Evolutionary conservation across 2,888 invertebrate species (phyloP).

Genomic region (Eristalis arbustorum): DNA sequence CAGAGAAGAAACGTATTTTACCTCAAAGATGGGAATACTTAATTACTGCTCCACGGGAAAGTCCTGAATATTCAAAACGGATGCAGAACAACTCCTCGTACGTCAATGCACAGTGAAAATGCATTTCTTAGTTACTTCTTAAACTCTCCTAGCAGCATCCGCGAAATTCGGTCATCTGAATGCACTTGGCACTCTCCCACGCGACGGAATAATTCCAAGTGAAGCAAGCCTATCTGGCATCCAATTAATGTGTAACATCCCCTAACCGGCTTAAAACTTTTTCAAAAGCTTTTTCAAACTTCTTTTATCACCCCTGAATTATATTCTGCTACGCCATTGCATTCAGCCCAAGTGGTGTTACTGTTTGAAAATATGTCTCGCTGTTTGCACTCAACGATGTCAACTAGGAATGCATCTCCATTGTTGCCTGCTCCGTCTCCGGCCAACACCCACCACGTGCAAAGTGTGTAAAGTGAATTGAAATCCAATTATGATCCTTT

Average conservation of each 20-base stretch:
- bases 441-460: background rate
- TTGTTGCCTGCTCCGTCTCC: background rate
- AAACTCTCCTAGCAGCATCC: no score
- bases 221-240: background rate
- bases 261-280: slow-evolving; percentile 1
- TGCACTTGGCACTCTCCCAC: background rate
- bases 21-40: no score
- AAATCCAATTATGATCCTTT: slow-evolving; percentile 61
- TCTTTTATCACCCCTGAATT: background rate
- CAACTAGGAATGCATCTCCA: slow-evolving; percentile 12
- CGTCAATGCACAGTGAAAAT: no score
- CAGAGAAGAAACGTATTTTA: no score
- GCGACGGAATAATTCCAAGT: background rate
- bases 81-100: no score
- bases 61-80: no score
- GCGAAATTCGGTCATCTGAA: no score
- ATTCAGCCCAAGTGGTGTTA: background rate
- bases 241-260: background rate
- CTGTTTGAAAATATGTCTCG: background rate
- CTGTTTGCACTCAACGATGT: slow-evolving; percentile 3
- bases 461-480: slow-evolving; percentile 21
- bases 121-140: no score
- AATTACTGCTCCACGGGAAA: no score
- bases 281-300: slow-evolving; percentile 10
- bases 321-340: background rate